phyloP scores from a whole-genome alignment of 1,140 invertebrate species.

The Rhopalosiphum padi region DNA sequence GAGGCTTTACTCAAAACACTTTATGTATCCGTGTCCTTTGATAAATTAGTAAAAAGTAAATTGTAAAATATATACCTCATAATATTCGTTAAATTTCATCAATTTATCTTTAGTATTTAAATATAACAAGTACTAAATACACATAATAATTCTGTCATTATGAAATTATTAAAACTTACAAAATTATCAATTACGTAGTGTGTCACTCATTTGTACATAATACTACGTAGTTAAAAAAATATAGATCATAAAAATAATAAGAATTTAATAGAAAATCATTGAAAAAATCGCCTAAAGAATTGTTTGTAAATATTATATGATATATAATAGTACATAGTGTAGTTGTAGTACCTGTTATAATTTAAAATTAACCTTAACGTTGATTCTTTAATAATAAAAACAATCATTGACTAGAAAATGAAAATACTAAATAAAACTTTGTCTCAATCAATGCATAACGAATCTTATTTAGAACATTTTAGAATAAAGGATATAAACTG shows the following conservation, averaged over 20 bases:
- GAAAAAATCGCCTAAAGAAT: neutral
- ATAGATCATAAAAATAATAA: neutral
- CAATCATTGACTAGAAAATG: neutral
- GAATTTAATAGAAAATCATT: neutral
- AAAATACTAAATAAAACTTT: neutral
- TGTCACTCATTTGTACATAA: neutral
- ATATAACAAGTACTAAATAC: neutral
- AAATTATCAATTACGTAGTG: neutral
- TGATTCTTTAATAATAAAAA: neutral
- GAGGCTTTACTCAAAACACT: no score
- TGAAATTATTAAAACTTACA: neutral
- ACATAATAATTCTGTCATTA: neutral
- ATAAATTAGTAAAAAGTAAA: neutral
- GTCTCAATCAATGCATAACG: neutral
- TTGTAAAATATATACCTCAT: neutral
- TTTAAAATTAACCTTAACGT: neutral
- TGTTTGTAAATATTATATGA: neutral
- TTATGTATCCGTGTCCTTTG: neutral
- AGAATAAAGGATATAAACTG: neutral
- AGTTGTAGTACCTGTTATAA: neutral
- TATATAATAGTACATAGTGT: neutral
- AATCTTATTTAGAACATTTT: slow-evolving; percentile 9
- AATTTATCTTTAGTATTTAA: neutral
- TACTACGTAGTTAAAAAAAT: neutral
- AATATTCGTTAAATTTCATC: neutral